phyloP scores from a whole-genome alignment of 2,797 vertebrate species.

The Etheostoma nigrum region DNA sequence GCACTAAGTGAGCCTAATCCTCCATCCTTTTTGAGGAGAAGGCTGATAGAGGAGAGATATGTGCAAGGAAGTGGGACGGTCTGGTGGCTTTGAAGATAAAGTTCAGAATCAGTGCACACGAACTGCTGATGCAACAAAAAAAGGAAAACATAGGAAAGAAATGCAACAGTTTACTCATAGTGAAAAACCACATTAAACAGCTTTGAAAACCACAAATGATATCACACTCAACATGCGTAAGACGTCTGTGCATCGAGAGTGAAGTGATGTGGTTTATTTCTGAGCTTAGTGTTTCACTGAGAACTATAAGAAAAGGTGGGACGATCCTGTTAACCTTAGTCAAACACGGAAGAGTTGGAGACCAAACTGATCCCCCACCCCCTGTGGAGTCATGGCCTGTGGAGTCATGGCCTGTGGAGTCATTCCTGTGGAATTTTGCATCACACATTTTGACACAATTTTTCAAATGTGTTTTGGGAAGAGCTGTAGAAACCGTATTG shows the following conservation, averaged over 20 bases:
- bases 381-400: slow-evolving; percentile 4
- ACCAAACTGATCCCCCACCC: slow-evolving; percentile 4
- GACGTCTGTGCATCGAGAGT: not conserved
- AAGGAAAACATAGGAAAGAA: not conserved
- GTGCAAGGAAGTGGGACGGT: too few species aligned
- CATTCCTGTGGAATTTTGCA: slow-evolving; percentile 12
- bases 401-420: slow-evolving; percentile 2
- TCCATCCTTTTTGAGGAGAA: not conserved
- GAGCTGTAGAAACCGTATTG: slow-evolving; percentile 3
- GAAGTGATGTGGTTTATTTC: not conserved
- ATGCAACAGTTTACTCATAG: not conserved
- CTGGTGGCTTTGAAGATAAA: not conserved
- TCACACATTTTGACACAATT: slow-evolving; percentile 5
- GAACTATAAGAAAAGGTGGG: slow-evolving; percentile 9
- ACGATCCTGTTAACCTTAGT: slow-evolving; percentile 10
- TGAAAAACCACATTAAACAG: not conserved
- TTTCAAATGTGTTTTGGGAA: slow-evolving; percentile 61
- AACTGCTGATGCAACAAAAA: not conserved
- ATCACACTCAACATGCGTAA: too few species aligned
- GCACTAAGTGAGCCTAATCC: slow-evolving; percentile 32
- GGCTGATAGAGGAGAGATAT: not conserved
- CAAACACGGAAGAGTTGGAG: slow-evolving; percentile 42
- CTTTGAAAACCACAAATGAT: not conserved
- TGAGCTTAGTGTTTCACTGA: not conserved
- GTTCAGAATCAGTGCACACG: too few species aligned